Evolutionary conservation across 2,888 invertebrate species (phyloP), one percentile per base, ranked within the genome.

Genomic region (Pristionchus fissidentatus): DNA sequence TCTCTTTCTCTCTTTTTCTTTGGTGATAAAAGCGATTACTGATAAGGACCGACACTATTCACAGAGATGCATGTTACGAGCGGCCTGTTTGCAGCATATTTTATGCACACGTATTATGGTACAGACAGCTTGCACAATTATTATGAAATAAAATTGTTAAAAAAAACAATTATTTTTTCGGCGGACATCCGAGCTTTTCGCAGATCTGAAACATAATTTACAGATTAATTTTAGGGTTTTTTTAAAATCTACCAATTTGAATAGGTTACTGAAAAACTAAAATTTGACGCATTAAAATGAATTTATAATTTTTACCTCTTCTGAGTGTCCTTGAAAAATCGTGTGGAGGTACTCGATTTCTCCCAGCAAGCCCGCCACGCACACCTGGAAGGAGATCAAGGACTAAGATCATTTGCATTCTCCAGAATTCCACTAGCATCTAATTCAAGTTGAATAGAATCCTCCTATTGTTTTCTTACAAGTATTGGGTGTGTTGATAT

Each of bases 21-120:
- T 38, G 35, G 38, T 29, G 35, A 38, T 2, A n/a, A 38, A 38
- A 0, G 26, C n/a, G 10, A 19, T 35, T 19, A 13, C 7, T n/a
- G n/a, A n/a, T n/a, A n/a, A n/a, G n/a, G n/a, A n/a, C n/a, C n/a
- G n/a, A n/a, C n/a, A n/a, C n/a, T n/a, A n/a, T n/a, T n/a, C n/a
- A n/a, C n/a, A n/a, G n/a, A n/a, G n/a, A n/a, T n/a, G n/a, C n/a
- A n/a, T n/a, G n/a, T n/a, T n/a, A n/a, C n/a, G n/a, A n/a, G n/a
- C n/a, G 35, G 19, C 38, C 10, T 35, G 29, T 3, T 66, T 35
- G 7, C 38, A 70, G 70, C 41, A 41, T 26, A 70, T 70, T 70
- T 70, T 70, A 70, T 70, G 41, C 70, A 70, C 70, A 70, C n/a
- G n/a, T n/a, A n/a, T 10, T 70, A 70, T 70, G 41, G 43, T 70